Percentiles rank a stretch among this genome's conserved stretches.
Evolutionary conservation across 53 echinoderm and acorn worm genomes (phyloP).

Genomic region (Hippasteria phrygiana): DNA sequence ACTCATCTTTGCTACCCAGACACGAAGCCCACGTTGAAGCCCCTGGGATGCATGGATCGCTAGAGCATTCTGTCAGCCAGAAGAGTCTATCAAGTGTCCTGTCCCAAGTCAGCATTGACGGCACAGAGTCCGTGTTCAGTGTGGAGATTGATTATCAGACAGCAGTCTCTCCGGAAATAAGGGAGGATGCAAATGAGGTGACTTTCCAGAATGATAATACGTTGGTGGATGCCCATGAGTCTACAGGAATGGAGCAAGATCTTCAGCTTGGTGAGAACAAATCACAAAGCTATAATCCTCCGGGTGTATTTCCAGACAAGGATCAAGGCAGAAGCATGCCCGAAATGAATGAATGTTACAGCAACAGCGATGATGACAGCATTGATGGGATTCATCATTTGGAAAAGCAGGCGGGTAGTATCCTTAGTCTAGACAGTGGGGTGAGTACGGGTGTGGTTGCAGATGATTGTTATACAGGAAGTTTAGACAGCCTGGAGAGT

Average conservation of each 20-base stretch:
- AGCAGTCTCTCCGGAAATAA: background rate
- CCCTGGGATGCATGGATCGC: background rate
- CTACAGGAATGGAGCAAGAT: background rate
- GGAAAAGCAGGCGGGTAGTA: background rate
- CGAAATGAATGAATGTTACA: background rate
- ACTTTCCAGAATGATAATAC: slow-evolving; percentile 45
- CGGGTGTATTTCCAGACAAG: background rate
- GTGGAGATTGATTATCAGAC: slow-evolving; percentile 59
- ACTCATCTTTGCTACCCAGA: background rate
- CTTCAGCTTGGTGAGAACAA: background rate
- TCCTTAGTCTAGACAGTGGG: slow-evolving; percentile 17
- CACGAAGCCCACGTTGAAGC: background rate
- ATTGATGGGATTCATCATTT: background rate
- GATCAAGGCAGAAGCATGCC: background rate
- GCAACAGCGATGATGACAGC: background rate
- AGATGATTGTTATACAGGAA: slow-evolving; percentile 9
- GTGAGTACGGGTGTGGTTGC: background rate
- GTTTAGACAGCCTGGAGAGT: slow-evolving; percentile 38
- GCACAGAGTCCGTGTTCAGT: slow-evolving; percentile 88
- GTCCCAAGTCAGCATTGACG: slow-evolving; percentile 78
- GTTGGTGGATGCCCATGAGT: background rate
- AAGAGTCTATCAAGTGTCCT: slow-evolving; percentile 89
- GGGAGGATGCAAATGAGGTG: slow-evolving; percentile 31
- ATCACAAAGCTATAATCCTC: background rate
- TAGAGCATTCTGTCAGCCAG: slow-evolving; percentile 72